Evolutionary conservation across 2,113 vertebrate genomes (phyloP), one percentile per base, ranked within the genome.

Genomic region (Mustelus asterias): DNA sequence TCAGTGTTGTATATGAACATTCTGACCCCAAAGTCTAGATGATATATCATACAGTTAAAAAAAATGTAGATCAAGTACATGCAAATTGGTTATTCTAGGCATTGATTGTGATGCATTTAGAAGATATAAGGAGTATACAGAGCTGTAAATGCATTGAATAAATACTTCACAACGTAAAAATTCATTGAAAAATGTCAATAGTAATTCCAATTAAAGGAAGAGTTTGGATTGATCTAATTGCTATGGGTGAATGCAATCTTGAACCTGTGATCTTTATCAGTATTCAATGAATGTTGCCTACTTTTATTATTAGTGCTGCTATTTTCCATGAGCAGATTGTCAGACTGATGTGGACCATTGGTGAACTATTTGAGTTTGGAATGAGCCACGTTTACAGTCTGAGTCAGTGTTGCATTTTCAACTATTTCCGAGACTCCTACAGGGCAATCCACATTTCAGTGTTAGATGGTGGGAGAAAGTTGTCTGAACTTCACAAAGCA

Each of bases 341-440:
- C 24, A 33, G 24, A 54, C 44, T 54, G 26, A 48, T 29, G 44
- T 3, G 94, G 44, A 54, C 69, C 44, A 16, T 26, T 33, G 1
- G 2, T 54, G 67, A 54, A 33, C 94, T 54, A 41, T 44, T 3
- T 18, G 93, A 33, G 41, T 67, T 8, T 70, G 65, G 63, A 94
- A 7, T 94, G 22, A 94, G n/a, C 67, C 58, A 63, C 33, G 33
- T 58, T 93, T 93, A 60, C 29, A 72, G 69, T 48, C 60, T 95
- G 94, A 95, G 44, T 72, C 69, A 95, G 69, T 44, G 69, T 37
- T 18, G 29, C 41, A 60, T 94, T 94, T 94, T 69, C 37, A 94
- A 24, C 92, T 94, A 65, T 72, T 95, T 95, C 67, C 13, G 22
- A 72, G 41, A 95, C 94, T 76, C 94, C 69, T 22, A 72, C 65